Evolutionary conservation across 37 sponge, comb jelly and placozoan species (phyloP), one percentile per base, ranked within the genome.

Genomic region (Chondrosia reniformis): DNA sequence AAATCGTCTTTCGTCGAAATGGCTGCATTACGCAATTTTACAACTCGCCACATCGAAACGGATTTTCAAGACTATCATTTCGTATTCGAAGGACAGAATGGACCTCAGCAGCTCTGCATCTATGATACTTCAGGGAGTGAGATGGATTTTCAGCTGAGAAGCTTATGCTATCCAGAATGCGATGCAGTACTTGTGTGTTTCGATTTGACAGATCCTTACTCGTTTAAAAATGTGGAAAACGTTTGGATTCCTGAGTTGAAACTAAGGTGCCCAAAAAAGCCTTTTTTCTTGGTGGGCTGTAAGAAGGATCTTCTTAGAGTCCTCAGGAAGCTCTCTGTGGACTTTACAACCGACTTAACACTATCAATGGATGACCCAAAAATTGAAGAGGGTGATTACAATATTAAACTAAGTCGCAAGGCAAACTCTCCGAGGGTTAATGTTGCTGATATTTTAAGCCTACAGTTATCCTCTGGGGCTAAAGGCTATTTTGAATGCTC

Each of bases 231-330:
- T 59, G 67, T 84, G 31, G 85, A 81, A 76, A 71, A 44, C 31
- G 59, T 77, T 4, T 89, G 89, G 89, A 21, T 89, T 0, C 89
- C 85, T 13, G 89, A 89, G 54, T 43, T 89, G 44, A 81, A 58
- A 13, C 7, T 24, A 43, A 15, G 58, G 19, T 81, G 85, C 67
- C 89, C 85, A 24, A 44, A 52, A 1, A 69, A 62, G 4, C 89
- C 89, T 0, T 46, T 81, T 66, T 84, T 65, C 83, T 75, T 89
- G 8, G 89, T 79, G 5, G 89, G 85, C n/a, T 89, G 89, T 79
- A 89, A 89, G 58, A 52, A 77, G 31, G 89, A 84, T 40, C 72
- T 69, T 36, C 43, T 69, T 21, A 69, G 72, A 6, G 42, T 44
- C 8, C 39, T 69, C 44, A 19, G 72, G 43, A 69, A 69, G 72